Evolutionary conservation across 1,140 invertebrate genomes (phyloP).

Genomic region (Cherax destructor): DNA sequence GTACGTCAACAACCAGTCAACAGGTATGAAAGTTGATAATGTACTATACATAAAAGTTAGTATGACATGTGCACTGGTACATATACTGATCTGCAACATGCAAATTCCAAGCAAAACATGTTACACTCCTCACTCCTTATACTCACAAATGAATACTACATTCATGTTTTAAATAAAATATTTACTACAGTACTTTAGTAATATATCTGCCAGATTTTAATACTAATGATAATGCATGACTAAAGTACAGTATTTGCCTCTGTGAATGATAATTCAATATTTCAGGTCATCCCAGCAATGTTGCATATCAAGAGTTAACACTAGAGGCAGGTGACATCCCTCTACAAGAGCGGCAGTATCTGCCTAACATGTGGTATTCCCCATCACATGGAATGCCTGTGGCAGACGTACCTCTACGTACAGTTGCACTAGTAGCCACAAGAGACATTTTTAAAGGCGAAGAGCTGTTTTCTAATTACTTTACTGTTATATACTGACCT

Average conservation of each 20-base stretch:
- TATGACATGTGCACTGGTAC: not conserved
- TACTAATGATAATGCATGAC: no score
- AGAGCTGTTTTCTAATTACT: conserved; percentile 71
- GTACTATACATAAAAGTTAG: not conserved
- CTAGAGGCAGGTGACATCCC: conserved; percentile 32
- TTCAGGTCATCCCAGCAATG: conserved; percentile 69
- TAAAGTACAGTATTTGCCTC: no score
- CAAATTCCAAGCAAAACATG: not conserved
- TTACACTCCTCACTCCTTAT: no score
- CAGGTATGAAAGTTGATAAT: conserved; percentile 68
- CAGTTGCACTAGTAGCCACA: conserved; percentile 67
- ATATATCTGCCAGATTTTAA: no score
- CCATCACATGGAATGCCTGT: conserved; percentile 25
- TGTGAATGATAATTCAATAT: not conserved
- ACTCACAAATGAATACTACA: no score
- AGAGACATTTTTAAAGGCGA: conserved; percentile 54
- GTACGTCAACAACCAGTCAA: conserved; percentile 77
- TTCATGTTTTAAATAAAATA: no score
- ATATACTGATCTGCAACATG: not conserved
- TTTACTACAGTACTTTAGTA: no score
- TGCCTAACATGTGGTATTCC: conserved; percentile 71
- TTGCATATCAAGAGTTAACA: conserved; percentile 72
- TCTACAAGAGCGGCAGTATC: conserved; percentile 42
- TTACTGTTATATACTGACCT: conserved; percentile 62
- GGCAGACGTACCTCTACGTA: conserved; percentile 50